Evolutionary conservation across 2,888 invertebrate genomes (phyloP).

Genomic region (Zygogramma bicolorata): DNA sequence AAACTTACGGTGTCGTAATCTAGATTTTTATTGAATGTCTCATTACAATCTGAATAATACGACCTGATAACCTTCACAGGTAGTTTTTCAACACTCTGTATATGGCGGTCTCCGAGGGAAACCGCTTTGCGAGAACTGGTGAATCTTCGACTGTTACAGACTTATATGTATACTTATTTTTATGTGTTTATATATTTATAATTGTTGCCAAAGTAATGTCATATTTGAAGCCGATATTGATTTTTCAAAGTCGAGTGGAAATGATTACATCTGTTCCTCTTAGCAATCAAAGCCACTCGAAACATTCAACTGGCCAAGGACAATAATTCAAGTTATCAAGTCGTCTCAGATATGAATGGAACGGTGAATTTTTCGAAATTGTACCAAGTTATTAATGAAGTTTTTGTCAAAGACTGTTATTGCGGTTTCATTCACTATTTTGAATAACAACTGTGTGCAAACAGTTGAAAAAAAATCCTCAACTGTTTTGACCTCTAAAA

Average conservation of each 20-base stretch:
- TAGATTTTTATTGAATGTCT: too few species aligned
- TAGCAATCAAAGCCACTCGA: neutral
- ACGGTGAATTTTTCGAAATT: neutral
- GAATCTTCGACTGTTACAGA: constrained; percentile 44
- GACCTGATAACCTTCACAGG: too few species aligned
- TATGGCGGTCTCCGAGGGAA: constrained; percentile 17
- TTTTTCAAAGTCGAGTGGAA: constrained; percentile 7
- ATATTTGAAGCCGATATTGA: constrained; percentile 32
- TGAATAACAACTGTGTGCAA: too few species aligned
- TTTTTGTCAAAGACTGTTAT: too few species aligned
- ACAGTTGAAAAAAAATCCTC: too few species aligned
- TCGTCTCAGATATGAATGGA: neutral
- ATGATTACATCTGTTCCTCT: neutral
- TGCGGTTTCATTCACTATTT: too few species aligned
- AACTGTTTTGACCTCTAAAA: too few species aligned
- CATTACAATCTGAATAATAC: too few species aligned
- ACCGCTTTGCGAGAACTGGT: constrained; percentile 21
- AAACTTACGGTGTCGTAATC: too few species aligned
- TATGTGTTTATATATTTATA: constrained; percentile 49
- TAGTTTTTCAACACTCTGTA: too few species aligned
- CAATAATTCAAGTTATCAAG: neutral
- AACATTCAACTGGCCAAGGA: neutral
- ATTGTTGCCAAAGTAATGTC: constrained; percentile 55
- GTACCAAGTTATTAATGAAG: neutral
- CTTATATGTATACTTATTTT: constrained; percentile 50